Evolutionary conservation across 2,888 invertebrate species (phyloP), one percentile per base, ranked within the genome.

Genomic region (Gibbula magus): DNA sequence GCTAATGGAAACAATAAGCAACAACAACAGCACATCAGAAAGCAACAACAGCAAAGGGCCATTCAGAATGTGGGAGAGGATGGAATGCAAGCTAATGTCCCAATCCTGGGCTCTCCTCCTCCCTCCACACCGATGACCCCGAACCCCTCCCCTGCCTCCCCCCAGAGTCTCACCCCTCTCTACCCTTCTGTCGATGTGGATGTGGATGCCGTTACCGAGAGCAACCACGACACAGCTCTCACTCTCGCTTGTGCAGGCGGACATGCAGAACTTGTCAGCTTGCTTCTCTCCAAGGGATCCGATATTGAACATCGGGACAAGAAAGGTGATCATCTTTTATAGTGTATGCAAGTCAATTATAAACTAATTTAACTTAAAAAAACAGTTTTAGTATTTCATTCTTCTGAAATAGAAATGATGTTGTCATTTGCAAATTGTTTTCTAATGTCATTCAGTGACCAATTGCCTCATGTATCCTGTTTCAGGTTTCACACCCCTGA

Each of bases 291-390:
- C 86, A 95, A 98, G 83, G 98, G 98, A 79, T 98, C 99, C 0
- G 96, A 98, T 93, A 98, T 99, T 92, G 99, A 99, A 93, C 99
- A 99, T 93, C 95, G 98, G 45, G 99, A 99, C 93, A 99, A 99
- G 93, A 99, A 99, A 94, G 93, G 92, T 92, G 80, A 76, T 79
- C 73, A 51, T 8, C 54, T 52, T 25, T 7, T 18, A 39, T 0
- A 13, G 35, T 10, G 25, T 22, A n/a, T n/a, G n/a, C n/a, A n/a
- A n/a, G n/a, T n/a, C n/a, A n/a, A n/a, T n/a, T n/a, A n/a, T n/a
- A n/a, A n/a, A n/a, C n/a, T n/a, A n/a, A n/a, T n/a, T n/a, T n/a
- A n/a, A n/a, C n/a, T n/a, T n/a, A n/a, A n/a, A n/a, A n/a, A n/a
- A n/a, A n/a, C n/a, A n/a, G n/a, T n/a, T n/a, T n/a, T n/a, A n/a